phyloP scores from a whole-genome alignment of 2,113 vertebrate genomes.

The Oryctolagus cuniculus region mOryCun1.1 NC_091432.1:98916501-98917000 shows the following conservation, averaged over 20 bases:
- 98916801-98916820: not conserved
- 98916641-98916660: not conserved
- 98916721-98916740: not conserved
- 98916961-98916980: no score
- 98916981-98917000: no score
- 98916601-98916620: not conserved
- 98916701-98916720: not conserved
- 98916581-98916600: not conserved
- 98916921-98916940: no score
- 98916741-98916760: not conserved
- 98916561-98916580: not conserved
- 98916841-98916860: no score
- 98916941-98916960: no score
- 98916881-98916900: no score
- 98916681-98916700: not conserved
- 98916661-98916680: no score
- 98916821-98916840: not conserved
- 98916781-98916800: not conserved
- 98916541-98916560: not conserved
- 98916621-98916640: not conserved
- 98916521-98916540: slow-evolving; percentile 11
- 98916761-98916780: not conserved
- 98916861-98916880: no score
- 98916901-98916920: no score
- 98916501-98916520: not conserved